phyloP scores from a whole-genome alignment of 1,140 invertebrate genomes.

The Cydia pomonella region DNA sequence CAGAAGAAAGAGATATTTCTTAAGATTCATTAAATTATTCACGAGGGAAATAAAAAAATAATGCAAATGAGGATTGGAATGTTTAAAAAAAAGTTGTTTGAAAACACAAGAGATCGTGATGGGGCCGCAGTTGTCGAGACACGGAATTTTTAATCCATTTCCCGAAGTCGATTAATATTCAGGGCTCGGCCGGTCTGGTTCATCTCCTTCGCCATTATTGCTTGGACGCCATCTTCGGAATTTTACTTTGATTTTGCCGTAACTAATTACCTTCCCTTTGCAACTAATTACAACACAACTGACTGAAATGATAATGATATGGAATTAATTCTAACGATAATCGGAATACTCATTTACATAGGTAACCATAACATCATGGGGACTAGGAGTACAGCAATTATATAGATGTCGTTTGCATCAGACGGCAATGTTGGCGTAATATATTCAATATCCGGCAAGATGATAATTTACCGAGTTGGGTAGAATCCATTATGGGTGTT shows the following conservation, averaged over 20 bases:
- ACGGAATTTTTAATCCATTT: constrained; percentile 80
- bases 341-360: constrained; percentile 33
- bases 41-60: constrained; percentile 73
- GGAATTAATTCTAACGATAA: not conserved
- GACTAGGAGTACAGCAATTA: constrained; percentile 53
- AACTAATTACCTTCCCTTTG: constrained; percentile 72
- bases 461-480: constrained; percentile 74
- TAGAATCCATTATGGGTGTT: constrained; percentile 79
- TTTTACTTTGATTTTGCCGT: constrained; percentile 72
- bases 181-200: constrained; percentile 74
- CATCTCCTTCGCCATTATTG: constrained; percentile 77
- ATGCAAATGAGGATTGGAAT: constrained; percentile 75
- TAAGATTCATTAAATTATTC: constrained; percentile 78
- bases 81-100: constrained; percentile 78
- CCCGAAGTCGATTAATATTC: constrained; percentile 78
- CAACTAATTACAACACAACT: constrained; percentile 53
- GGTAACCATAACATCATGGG: constrained; percentile 34
- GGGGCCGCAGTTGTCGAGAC: constrained; percentile 69
- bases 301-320: constrained; percentile 35
- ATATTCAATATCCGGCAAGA: constrained; percentile 79
- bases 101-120: constrained; percentile 70
- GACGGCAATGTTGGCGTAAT: constrained; percentile 73
- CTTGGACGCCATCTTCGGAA: constrained; percentile 62
- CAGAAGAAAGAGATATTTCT: constrained; percentile 63
- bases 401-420: constrained; percentile 64